A percentile compares a stretch with the other conserved stretches of the same genome.
Evolutionary conservation across 2,113 vertebrate species (phyloP).

Genomic region (western clawed frog (Xenopus tropicalis)): DNA sequence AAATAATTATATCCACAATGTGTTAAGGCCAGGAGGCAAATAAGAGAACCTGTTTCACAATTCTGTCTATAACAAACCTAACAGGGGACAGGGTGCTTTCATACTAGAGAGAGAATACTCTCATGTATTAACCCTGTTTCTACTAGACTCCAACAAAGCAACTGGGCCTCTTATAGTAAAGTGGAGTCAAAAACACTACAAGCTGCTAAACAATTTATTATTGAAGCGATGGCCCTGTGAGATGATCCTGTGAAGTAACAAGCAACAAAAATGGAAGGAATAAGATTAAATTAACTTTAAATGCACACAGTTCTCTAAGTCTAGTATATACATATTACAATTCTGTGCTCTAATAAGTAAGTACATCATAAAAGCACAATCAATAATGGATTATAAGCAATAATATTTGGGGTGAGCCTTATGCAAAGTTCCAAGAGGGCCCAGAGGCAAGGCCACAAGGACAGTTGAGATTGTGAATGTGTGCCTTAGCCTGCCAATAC

Average conservation of each 20-base stretch:
- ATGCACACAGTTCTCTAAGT: slow-evolving; percentile 13
- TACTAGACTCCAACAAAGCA: too few species aligned
- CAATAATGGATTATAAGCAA: not conserved
- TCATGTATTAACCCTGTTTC: too few species aligned
- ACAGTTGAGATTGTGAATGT: too few species aligned
- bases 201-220: not conserved
- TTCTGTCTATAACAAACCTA: not conserved
- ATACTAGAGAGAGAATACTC: not conserved
- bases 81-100: not conserved
- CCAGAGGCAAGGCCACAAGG: too few species aligned
- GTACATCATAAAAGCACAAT: too few species aligned
- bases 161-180: not conserved
- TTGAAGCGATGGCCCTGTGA: slow-evolving; percentile 20
- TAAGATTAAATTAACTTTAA: slow-evolving; percentile 30
- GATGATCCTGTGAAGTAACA: not conserved
- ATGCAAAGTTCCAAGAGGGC: too few species aligned
- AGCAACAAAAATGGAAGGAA: slow-evolving; percentile 6
- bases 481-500: too few species aligned
- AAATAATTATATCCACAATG: slow-evolving; percentile 17
- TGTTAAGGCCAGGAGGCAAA: slow-evolving; percentile 21
- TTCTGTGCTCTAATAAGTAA: too few species aligned
- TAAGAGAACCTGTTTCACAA: not conserved
- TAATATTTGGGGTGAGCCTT: too few species aligned
- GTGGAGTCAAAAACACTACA: not conserved
- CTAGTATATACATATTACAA: not conserved